Conservation (phyloP, 2,797 vertebrate species). For the Bradypus variegatus region DNA sequence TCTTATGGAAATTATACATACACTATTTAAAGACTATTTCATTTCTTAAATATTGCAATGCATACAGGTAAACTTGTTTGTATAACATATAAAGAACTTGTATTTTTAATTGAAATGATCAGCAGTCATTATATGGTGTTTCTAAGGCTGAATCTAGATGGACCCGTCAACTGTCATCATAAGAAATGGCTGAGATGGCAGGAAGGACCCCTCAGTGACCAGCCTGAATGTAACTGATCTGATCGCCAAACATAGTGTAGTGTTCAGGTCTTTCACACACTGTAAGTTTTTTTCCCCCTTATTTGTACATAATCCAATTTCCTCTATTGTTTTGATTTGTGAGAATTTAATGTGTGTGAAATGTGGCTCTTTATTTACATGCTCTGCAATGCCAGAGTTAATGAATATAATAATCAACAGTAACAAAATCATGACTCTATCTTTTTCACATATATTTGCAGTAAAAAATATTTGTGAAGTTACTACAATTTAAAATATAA, state of each 20-base stretch:
- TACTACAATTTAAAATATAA: background rate
- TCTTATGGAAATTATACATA: background rate
- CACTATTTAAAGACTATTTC: background rate
- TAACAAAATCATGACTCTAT: background rate
- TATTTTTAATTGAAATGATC: background rate
- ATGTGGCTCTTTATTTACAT: background rate
- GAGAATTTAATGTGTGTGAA: background rate
- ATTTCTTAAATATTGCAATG: background rate
- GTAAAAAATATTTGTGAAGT: background rate
- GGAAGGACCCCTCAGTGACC: background rate
- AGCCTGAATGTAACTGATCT: background rate
- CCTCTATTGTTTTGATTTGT: background rate
- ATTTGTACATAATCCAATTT: background rate
- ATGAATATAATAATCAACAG: background rate
- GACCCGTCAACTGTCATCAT: background rate
- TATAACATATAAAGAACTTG: background rate
- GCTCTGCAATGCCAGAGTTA: background rate
- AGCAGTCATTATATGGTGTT: background rate
- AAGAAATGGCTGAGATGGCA: background rate
- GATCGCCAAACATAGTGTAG: background rate
- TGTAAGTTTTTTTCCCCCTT: background rate
- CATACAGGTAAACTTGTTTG: background rate
- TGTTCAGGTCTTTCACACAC: background rate
- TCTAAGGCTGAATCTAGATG: background rate
- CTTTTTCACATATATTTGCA: background rate